Percentiles rank a stretch among this genome's conserved stretches.
phyloP scores from a whole-genome alignment of 1,140 invertebrate genomes.

The Drosophila kikkawai region DNA sequence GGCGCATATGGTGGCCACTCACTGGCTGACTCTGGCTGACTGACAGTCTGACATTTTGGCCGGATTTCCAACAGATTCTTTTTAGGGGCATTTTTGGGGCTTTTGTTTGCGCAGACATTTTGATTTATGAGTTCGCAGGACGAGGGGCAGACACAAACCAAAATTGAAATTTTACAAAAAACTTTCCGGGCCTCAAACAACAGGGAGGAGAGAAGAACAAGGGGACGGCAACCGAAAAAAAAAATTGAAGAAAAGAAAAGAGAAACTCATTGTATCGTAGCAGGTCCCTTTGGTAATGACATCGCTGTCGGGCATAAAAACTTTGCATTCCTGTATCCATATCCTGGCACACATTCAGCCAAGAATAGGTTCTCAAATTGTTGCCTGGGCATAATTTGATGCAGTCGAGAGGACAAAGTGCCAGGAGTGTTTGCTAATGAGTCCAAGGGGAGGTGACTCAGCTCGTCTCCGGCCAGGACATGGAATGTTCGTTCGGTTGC shows the following conservation, averaged over 20 bases:
- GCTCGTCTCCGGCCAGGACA: conserved; percentile 8
- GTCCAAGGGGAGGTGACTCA: conserved; percentile 33
- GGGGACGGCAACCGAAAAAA: not conserved
- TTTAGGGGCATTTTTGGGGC: conserved; percentile 45
- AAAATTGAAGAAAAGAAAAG: conserved; percentile 12
- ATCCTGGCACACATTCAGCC: conserved; percentile 35
- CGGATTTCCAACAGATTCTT: conserved; percentile 33
- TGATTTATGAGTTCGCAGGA: conserved; percentile 74
- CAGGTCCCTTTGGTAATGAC: conserved; percentile 61
- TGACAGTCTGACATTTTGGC: conserved; percentile 50
- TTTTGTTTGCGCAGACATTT: conserved; percentile 77
- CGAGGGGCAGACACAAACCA: conserved; percentile 10
- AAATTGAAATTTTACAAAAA: conserved; percentile 80
- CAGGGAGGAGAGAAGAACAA: not conserved
- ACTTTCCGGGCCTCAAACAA: conserved; percentile 58
- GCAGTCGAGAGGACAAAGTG: conserved; percentile 42
- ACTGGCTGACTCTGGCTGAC: conserved; percentile 9
- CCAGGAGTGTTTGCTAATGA: conserved; percentile 59
- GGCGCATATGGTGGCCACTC: conserved; percentile 45
- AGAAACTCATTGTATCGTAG: conserved; percentile 50
- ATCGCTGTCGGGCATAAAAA: conserved; percentile 66
- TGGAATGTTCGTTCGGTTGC: conserved; percentile 29
- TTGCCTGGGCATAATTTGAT: conserved; percentile 65
- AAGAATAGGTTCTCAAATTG: conserved; percentile 47
- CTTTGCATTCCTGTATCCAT: conserved; percentile 43